These are phyloP conservation scores for Habroteleia sp. DNA, from an alignment of 2,888 invertebrate genomes.

Conservation along the genomic window DNA sequence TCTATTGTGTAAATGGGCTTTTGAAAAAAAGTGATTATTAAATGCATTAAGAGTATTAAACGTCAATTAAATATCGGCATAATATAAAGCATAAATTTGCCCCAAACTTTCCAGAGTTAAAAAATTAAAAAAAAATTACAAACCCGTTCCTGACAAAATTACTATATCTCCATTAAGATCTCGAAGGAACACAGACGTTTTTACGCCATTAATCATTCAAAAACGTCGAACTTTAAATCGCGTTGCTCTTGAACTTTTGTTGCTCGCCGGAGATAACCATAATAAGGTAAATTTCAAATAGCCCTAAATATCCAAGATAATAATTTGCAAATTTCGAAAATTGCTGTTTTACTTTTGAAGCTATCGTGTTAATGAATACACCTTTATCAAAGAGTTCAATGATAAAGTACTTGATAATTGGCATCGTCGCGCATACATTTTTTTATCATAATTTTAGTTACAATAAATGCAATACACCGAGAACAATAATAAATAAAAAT, in stretches of 20 bases:
- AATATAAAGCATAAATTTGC: too few species aligned
- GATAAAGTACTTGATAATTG: too few species aligned
- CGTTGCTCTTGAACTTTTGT: conserved; percentile 29
- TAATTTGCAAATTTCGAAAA: conserved; percentile 11
- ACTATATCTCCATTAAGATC: conserved; percentile 19
- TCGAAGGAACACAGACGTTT: conserved; percentile 26
- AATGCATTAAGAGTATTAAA: too few species aligned
- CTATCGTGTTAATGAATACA: not conserved
- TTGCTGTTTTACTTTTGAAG: not conserved
- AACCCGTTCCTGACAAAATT: conserved; percentile 12
- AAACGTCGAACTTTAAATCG: conserved; percentile 46
- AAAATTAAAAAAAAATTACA: not conserved
- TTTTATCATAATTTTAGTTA: too few species aligned
- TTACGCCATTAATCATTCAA: conserved; percentile 48
- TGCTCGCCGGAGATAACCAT: conserved; percentile 8
- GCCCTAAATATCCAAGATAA: conserved; percentile 18
- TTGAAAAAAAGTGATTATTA: too few species aligned
- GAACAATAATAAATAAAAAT: too few species aligned
- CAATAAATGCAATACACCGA: too few species aligned
- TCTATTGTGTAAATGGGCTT: too few species aligned
- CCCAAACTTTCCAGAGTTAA: not conserved
- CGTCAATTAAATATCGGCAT: too few species aligned
- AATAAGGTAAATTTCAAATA: conserved; percentile 24
- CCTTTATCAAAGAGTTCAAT: too few species aligned
- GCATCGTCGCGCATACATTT: too few species aligned